phyloP scores from a whole-genome alignment of 1,140 invertebrate species.

The Euwallacea fornicatus region DNA sequence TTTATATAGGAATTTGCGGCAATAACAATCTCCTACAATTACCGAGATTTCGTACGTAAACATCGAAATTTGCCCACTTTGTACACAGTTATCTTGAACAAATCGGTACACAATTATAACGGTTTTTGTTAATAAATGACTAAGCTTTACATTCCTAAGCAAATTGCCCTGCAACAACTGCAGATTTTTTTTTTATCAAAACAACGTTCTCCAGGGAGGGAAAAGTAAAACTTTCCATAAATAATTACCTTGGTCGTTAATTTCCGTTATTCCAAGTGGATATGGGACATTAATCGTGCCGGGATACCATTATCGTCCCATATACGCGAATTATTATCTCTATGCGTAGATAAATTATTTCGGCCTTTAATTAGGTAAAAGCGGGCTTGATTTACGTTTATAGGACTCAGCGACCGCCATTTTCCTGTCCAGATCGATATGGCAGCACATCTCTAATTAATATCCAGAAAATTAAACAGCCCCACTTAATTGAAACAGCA shows the following conservation, averaged over 20 bases:
- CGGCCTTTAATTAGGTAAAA: constrained; percentile 36
- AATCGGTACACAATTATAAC: constrained; percentile 2
- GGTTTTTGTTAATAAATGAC: constrained; percentile 4
- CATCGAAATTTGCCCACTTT: too few species aligned
- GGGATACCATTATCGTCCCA: constrained; percentile 30
- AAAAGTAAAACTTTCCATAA: constrained; percentile 21
- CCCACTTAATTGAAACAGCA: constrained; percentile 29
- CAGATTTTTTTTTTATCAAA: too few species aligned
- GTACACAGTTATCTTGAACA: not conserved
- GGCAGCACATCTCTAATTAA: too few species aligned
- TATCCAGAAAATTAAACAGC: too few species aligned
- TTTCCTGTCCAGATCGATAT: not conserved
- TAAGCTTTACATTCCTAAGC: too few species aligned
- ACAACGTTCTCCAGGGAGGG: not conserved
- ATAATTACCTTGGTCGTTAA: constrained; percentile 17
- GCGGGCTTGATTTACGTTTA: constrained; percentile 23
- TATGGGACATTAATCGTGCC: constrained; percentile 23
- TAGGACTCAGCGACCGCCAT: constrained; percentile 23
- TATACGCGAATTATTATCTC: constrained; percentile 29
- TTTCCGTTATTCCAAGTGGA: constrained; percentile 20
- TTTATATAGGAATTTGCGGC: too few species aligned
- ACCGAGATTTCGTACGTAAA: too few species aligned
- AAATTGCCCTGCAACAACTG: too few species aligned
- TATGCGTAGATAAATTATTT: constrained; percentile 34
- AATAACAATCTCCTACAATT: too few species aligned